These are phyloP conservation scores for Poecilobothrus nobilitatus DNA, from an alignment of 2,888 invertebrate genomes.

Conservation along the genomic window DNA sequence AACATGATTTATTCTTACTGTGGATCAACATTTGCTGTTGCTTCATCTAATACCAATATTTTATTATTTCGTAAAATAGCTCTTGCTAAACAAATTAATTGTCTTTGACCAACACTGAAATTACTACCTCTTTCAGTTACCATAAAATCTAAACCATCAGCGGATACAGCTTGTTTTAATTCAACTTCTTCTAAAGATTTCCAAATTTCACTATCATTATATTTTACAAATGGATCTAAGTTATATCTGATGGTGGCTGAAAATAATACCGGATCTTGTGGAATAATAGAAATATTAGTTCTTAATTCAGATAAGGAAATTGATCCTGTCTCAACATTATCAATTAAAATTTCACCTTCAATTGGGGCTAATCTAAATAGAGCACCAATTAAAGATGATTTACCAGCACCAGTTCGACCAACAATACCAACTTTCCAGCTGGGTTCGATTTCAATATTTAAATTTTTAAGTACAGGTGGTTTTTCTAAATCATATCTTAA, in stretches of 20 bases:
- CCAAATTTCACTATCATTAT: slow-evolving; percentile 40
- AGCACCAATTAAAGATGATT: slow-evolving; percentile 68
- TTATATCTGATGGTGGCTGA: slow-evolving; percentile 57
- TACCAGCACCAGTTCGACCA: slow-evolving; percentile 78
- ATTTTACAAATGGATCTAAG: slow-evolving; percentile 51
- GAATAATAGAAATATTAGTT: slow-evolving; percentile 50
- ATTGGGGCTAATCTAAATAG: slow-evolving; percentile 67
- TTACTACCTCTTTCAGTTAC: slow-evolving; percentile 52
- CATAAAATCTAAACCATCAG: slow-evolving; percentile 46
- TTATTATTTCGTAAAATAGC: slow-evolving; percentile 55
- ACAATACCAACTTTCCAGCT: slow-evolving; percentile 68
- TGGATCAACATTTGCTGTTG: slow-evolving; percentile 61
- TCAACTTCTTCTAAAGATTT: slow-evolving; percentile 45
- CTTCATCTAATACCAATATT: slow-evolving; percentile 59
- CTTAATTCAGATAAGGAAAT: slow-evolving; percentile 48
- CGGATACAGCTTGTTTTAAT: slow-evolving; percentile 43
- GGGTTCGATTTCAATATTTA: slow-evolving; percentile 59
- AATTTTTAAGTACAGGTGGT: slow-evolving; percentile 61
- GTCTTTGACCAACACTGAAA: slow-evolving; percentile 60
- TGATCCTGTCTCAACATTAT: slow-evolving; percentile 52
- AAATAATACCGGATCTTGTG: slow-evolving; percentile 49
- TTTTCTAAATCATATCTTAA: slow-evolving; percentile 53
- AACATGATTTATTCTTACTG: slow-evolving; percentile 41
- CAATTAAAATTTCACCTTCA: slow-evolving; percentile 63
- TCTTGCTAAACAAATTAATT: slow-evolving; percentile 58